Base-by-base conservation (phyloP, 1,140 invertebrate species). In the Pantala flavescens region DNA sequence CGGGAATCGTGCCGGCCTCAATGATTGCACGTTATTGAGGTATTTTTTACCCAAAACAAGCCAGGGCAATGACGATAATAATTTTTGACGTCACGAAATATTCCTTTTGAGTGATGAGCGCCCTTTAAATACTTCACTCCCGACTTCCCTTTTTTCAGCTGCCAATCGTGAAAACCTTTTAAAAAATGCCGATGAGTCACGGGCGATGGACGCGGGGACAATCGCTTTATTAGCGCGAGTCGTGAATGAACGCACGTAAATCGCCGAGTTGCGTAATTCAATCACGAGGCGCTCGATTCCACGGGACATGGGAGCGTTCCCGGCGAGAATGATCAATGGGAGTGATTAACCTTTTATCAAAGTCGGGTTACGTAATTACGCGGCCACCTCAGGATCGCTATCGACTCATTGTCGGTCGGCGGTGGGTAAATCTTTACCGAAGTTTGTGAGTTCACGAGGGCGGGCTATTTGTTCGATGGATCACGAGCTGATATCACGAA, bases 11-110 rank as follows among this genome's bases (percentile, higher is more conserved):
- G 49, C 49, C 12, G 12, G 49, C 49, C 14, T 3, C 16, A 63
- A 63, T 63, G 49, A 63, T 63, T 63, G n/a, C 49, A 3, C 49
- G 49, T 63, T 63, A 63, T 63, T 21, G 49, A 63, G n/a, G 49
- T 21, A 63, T 63, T 63, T 63, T 63, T 63, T 63, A 63, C 49
- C 49, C n/a, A 19, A 63, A 63, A 63, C 49, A 63, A 63, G 49
- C 49, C 49, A 5, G 5, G 49, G 49, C 49, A 63, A 63, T 63
- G n/a, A 63, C 3, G 49, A 12, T 63, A 63, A 63, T 63, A 16
- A 63, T 63, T 63, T 63, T 63, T 63, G 49, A 63, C 49, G 49
- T 63, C 49, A 63, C 49, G 49, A 63, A 63, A 63, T 19, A 21
- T 16, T 63, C 49, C 49, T 19, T 36, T 36, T 63, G 49, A 63